A percentile compares a stretch with the other conserved stretches of the same genome.
Evolutionary conservation across 2,797 vertebrate species (phyloP).

Genomic region (Petrocephalus sullivani): DNA sequence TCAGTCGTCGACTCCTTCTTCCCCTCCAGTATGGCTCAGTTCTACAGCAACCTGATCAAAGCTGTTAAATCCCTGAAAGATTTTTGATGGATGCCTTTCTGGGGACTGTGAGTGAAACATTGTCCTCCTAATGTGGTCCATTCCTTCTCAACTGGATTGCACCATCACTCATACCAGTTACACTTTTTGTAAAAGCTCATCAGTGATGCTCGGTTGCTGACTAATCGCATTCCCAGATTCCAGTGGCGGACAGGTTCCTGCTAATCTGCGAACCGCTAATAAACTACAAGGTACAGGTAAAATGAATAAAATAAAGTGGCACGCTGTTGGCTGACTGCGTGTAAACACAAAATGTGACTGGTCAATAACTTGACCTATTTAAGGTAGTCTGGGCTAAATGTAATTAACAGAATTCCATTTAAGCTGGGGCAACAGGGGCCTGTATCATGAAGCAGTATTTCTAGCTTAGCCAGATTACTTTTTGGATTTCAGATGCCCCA

Average conservation of each 20-base stretch:
- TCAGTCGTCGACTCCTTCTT: constrained; percentile 91
- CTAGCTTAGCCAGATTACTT: background rate
- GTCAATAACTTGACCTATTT: too few relatives aligned
- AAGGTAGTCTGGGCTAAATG: too few relatives aligned
- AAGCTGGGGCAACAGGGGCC: background rate
- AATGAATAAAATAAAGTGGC: too few relatives aligned
- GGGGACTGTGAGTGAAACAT: background rate
- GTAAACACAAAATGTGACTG: too few relatives aligned
- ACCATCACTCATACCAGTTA: background rate
- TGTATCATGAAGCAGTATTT: background rate
- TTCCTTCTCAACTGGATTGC: constrained; percentile 14
- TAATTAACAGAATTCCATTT: background rate
- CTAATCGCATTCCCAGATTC: background rate
- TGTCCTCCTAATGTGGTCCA: background rate
- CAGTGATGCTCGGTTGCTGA: background rate
- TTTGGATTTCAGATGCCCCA: too few relatives aligned
- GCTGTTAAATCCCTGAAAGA: constrained; percentile 67
- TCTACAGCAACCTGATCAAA: constrained; percentile 80
- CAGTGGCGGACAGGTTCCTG: background rate
- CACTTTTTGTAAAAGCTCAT: constrained; percentile 5
- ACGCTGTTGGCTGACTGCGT: too few relatives aligned
- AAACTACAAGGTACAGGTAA: background rate
- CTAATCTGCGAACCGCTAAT: background rate
- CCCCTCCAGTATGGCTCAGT: constrained; percentile 79
- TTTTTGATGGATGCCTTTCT: constrained; percentile 29